Evolutionary conservation across 2,113 vertebrate genomes (phyloP).

Genomic region (Sebastes schlegelii): DNA sequence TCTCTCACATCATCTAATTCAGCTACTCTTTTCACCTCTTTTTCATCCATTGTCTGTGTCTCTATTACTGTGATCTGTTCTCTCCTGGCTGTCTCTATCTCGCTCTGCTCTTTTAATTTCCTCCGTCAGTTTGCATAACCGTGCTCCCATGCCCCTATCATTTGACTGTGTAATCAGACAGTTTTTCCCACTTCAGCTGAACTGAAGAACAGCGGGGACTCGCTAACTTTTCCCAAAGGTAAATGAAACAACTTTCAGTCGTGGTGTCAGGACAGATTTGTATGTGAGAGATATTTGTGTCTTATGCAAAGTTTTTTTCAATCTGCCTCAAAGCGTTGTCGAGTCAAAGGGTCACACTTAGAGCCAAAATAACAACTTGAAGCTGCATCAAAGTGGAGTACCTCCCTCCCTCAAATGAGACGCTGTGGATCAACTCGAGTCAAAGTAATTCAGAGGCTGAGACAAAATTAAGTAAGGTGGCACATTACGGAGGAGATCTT

Average conservation of each 20-base stretch:
- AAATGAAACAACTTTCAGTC: background rate
- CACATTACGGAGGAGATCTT: background rate
- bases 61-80: background rate
- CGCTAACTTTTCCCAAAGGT: background rate
- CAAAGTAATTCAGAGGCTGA: background rate
- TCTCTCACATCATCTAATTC: background rate
- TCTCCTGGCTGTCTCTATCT: constrained; percentile 5
- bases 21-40: background rate
- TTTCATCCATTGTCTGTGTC: background rate
- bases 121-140: constrained; percentile 17
- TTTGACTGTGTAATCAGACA: background rate
- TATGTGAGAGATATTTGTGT: background rate
- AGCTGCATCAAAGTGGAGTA: background rate
- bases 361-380: background rate
- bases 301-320: background rate
- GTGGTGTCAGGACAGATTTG: background rate
- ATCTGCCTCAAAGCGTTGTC: background rate
- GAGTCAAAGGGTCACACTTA: background rate
- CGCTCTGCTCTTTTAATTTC: constrained; percentile 3
- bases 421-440: background rate
- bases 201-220: background rate
- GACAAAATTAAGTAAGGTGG: background rate
- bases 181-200: background rate
- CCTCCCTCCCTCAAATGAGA: background rate
- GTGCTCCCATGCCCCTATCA: background rate